These are phyloP conservation scores for Trichomycterus rosablanca DNA, from an alignment of 2,113 vertebrate species.

Conservation along the genomic window DNA sequence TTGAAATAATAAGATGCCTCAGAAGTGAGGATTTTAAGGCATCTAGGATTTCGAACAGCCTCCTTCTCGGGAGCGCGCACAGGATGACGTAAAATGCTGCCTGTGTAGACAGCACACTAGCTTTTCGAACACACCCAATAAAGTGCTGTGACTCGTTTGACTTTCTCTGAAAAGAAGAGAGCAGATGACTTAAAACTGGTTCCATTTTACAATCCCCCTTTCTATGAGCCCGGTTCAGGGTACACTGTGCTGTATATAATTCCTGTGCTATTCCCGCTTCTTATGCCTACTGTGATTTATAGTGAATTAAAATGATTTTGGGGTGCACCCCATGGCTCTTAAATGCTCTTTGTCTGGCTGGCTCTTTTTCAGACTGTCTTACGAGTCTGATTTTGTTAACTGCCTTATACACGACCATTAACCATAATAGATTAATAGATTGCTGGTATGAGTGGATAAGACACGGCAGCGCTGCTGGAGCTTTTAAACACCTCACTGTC, in stretches of 20 bases:
- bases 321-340: conserved; percentile 53
- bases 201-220: conserved; percentile 13
- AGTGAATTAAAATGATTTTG: conserved; percentile 62
- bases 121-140: too few species aligned
- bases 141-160: too few species aligned
- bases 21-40: too few species aligned
- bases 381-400: conserved; percentile 56
- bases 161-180: too few species aligned
- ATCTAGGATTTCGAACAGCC: too few species aligned
- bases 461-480: too few species aligned
- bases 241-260: conserved; percentile 48
- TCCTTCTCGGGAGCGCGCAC: too few species aligned
- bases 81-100: too few species aligned
- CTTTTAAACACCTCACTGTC: too few species aligned
- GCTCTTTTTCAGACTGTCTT: conserved; percentile 53
- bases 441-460: too few species aligned
- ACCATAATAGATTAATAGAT: conserved; percentile 53
- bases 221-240: conserved; percentile 33
- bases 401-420: conserved; percentile 43
- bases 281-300: conserved; percentile 59
- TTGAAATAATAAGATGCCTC: too few species aligned
- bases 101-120: too few species aligned
- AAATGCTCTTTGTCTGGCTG: conserved; percentile 55
- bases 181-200: not conserved
- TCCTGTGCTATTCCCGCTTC: conserved; percentile 24